Evolutionary conservation across 2,797 vertebrate species (phyloP).

Genomic region (Amazona finschi): DNA sequence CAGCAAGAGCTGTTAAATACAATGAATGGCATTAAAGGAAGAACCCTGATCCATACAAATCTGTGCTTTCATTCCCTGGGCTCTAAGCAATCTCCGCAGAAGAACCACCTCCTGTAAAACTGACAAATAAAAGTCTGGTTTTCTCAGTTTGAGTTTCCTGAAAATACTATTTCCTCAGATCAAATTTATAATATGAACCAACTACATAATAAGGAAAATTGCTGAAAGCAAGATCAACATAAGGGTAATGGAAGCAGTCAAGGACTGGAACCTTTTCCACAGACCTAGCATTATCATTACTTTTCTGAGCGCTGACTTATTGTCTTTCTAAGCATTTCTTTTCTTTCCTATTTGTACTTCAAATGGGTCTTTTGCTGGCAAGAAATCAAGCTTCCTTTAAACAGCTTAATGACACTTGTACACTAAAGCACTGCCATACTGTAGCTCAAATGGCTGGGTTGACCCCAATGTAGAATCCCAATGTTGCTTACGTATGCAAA

Average conservation of each 20-base stretch:
- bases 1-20: not conserved
- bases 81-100: not conserved
- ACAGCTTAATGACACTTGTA: constrained; percentile 35
- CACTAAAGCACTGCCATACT: constrained; percentile 7
- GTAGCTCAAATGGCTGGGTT: constrained; percentile 42
- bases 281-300: not conserved
- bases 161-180: not conserved
- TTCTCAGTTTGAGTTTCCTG: not conserved
- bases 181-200: not conserved
- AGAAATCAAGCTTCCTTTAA: constrained; percentile 35
- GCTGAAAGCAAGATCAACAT: constrained; percentile 9
- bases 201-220: not conserved
- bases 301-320: not conserved
- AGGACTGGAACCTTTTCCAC: not conserved
- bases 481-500: constrained; percentile 45
- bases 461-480: constrained; percentile 46
- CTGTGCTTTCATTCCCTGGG: rapidly evolving
- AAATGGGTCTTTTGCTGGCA: constrained; percentile 24
- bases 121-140: not conserved
- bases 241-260: constrained; percentile 15
- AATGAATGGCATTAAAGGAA: rapidly evolving
- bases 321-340: constrained; percentile 43
- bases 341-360: constrained; percentile 24
- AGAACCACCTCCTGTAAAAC: not conserved
- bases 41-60: too few relatives aligned